Evolutionary conservation across 2,888 invertebrate species (phyloP).

Genomic region (Gymnoscelis rufifasciata): DNA sequence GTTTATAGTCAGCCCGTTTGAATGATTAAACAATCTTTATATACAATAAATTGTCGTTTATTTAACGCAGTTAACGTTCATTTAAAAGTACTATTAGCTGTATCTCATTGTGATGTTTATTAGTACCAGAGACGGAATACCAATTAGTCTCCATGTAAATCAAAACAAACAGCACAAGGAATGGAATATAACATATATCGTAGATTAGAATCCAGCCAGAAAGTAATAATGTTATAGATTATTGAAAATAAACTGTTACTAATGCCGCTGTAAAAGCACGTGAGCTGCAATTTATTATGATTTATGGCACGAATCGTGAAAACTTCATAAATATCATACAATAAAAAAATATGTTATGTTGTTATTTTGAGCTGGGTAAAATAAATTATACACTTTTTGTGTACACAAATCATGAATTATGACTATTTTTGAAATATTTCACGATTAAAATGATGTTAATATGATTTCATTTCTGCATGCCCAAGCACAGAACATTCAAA

Average conservation of each 20-base stretch:
- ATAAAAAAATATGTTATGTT: not conserved
- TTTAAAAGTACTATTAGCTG: conserved; percentile 6
- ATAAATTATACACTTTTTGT: no score
- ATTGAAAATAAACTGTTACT: conserved; percentile 56
- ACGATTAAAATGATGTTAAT: conserved; percentile 49
- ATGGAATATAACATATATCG: conserved; percentile 8
- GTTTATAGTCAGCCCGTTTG: no score
- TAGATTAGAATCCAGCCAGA: conserved; percentile 20
- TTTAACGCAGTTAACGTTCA: conserved; percentile 1
- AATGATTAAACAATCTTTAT: no score
- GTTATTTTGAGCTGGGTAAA: no score
- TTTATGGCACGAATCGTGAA: conserved; percentile 55
- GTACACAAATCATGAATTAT: no score
- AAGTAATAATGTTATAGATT: conserved; percentile 23
- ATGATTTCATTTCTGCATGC: conserved; percentile 76
- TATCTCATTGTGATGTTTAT: conserved; percentile 12
- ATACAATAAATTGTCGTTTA: not conserved
- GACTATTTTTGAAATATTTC: conserved; percentile 45
- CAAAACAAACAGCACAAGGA: conserved; percentile 19
- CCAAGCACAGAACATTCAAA: conserved; percentile 70
- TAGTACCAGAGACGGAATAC: conserved; percentile 16
- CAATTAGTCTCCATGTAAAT: conserved; percentile 21
- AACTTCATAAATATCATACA: conserved; percentile 41
- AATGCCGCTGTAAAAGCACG: conserved; percentile 66
- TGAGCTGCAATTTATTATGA: conserved; percentile 64